Evolutionary conservation across 2,888 invertebrate genomes (phyloP), one percentile per base, ranked within the genome.

Genomic region (Heliothis peltigera): DNA sequence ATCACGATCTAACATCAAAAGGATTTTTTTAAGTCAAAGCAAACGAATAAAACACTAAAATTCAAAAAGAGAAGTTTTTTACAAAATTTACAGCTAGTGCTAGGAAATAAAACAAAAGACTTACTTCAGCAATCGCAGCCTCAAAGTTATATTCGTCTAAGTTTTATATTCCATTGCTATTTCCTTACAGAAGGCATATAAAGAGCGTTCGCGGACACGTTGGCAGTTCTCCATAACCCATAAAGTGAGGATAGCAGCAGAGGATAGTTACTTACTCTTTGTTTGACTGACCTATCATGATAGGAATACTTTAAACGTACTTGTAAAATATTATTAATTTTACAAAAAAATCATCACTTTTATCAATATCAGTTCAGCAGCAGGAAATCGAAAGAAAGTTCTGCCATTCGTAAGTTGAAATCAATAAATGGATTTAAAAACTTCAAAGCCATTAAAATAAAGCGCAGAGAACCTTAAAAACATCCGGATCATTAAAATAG

Each of bases 401-500:
- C 8, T 0, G 12, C 1, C 28, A 10, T 10, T 1, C 10, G 1
- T 28, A 28, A 44, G 7, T 17, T 42, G 8, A 12, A 12, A 12
- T n/a, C n/a, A 5, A 25, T 35, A 21, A 25, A 18, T 10, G 4
- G 54, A 48, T 1, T n/a, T 71, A 54, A 17, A n/a, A 39, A 44
- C 42, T 2, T 0, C 28, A 64, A 54, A 47, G 25, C 43, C 44
- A 64, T 52, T 44, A 15, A 55, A 74, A 48, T 43, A 15, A 6
- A 39, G 49, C n/a, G 22, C 25, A 48, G 66, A 43, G 56, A 64
- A 59, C 53, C 67, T 63, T 81, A 79, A 84, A 32, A 82, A 86
- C 85, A 84, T 84, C 79, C 75, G 79, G 80, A 78, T 87, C 89
- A 88, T 87, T 89, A 88, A 86, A 88, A 85, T 82, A 74, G 84